Evolutionary conservation across 2,797 vertebrate genomes (phyloP).

Genomic region (Loriculus beryllinus): DNA sequence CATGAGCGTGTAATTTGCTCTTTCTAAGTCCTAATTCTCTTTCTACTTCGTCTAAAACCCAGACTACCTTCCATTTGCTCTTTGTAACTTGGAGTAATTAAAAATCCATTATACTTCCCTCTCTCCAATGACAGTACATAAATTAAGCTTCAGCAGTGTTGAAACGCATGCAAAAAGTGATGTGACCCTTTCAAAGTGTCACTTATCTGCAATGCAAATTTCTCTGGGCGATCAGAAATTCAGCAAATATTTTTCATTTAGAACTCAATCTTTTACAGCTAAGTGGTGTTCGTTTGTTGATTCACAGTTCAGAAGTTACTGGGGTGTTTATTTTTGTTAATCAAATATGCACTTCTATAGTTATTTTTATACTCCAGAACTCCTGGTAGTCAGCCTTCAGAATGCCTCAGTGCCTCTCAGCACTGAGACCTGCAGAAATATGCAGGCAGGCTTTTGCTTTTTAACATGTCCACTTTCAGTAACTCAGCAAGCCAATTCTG

Average conservation of each 20-base stretch:
- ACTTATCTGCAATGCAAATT: slow-evolving; percentile 66
- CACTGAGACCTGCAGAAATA: background rate
- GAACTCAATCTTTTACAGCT: background rate
- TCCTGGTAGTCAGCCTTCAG: background rate
- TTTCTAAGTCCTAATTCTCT: background rate
- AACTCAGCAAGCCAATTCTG: background rate
- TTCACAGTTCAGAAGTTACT: slow-evolving; percentile 43
- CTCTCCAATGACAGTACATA: slow-evolving; percentile 55
- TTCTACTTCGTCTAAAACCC: slow-evolving; percentile 14
- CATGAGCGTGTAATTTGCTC: background rate
- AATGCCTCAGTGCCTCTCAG: background rate
- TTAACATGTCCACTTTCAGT: background rate
- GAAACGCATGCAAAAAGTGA: slow-evolving; percentile 13
- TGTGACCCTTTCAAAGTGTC: slow-evolving; percentile 38
- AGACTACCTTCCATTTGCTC: slow-evolving; percentile 22
- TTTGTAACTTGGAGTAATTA: slow-evolving; percentile 64
- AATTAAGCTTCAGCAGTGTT: slow-evolving; percentile 58
- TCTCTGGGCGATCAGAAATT: slow-evolving; percentile 18
- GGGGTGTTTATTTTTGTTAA: slow-evolving; percentile 39
- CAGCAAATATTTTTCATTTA: slow-evolving; percentile 43
- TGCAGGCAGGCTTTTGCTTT: background rate
- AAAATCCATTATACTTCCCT: slow-evolving; percentile 63
- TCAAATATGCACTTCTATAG: background rate
- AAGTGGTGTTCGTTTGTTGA: slow-evolving; percentile 41
- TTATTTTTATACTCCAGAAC: slow-evolving; percentile 1